Conservation (phyloP, 1,140 invertebrate species). For the Andricus grossulariae region DNA sequence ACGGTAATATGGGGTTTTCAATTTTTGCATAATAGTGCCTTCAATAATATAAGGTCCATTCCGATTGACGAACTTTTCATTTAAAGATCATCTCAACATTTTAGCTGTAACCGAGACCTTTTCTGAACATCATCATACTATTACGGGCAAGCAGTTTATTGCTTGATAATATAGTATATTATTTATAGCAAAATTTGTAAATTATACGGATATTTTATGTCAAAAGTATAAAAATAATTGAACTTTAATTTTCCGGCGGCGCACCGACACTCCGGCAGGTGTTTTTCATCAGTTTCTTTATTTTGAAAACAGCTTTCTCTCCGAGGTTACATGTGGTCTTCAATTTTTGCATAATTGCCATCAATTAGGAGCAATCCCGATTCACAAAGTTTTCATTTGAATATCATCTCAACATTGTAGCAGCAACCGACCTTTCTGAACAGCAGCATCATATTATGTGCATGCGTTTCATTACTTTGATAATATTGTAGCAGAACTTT, state of each 20-base stretch:
- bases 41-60: neutral
- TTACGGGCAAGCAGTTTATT: too few species aligned
- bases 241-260: slow-evolving; percentile 30
- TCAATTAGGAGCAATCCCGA: neutral
- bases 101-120: too few species aligned
- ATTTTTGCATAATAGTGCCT: neutral
- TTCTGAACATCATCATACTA: too few species aligned
- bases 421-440: too few species aligned
- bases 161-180: too few species aligned
- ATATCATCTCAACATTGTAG: neutral
- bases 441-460: too few species aligned
- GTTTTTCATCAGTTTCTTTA: slow-evolving; percentile 5
- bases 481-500: too few species aligned
- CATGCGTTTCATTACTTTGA: too few species aligned
- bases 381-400: slow-evolving; percentile 1
- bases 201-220: too few species aligned
- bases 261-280: slow-evolving; percentile 38
- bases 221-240: too few species aligned
- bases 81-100: neutral
- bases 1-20: neutral
- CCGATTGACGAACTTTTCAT: neutral
- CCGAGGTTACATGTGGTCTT: neutral
- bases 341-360: neutral
- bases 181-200: too few species aligned
- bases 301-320: neutral